These are phyloP conservation scores for Acrocephalus kingi DNA, from an alignment of 2,113 vertebrate genomes.

Conservation along the genomic window DNA sequence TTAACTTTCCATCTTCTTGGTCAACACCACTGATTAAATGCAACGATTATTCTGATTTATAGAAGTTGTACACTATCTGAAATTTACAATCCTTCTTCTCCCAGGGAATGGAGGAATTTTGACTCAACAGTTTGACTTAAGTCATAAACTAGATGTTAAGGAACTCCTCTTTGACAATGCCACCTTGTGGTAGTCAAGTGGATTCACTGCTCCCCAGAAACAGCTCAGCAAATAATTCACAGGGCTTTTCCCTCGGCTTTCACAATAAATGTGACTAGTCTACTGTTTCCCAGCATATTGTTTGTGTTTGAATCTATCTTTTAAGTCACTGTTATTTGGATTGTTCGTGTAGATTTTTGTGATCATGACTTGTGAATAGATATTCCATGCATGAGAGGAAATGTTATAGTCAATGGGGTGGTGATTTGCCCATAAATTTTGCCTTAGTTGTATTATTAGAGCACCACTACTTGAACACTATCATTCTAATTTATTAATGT, in stretches of 20 bases:
- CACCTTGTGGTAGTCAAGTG: background rate
- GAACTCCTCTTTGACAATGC: background rate
- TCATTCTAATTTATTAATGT: background rate
- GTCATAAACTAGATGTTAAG: background rate
- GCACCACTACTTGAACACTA: background rate
- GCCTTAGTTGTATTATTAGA: background rate
- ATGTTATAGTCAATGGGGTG: background rate
- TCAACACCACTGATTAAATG: background rate
- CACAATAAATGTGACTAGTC: background rate
- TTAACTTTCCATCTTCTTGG: background rate
- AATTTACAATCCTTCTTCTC: background rate
- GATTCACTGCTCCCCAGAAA: background rate
- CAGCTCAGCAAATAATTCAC: background rate
- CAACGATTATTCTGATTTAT: background rate
- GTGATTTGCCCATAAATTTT: background rate
- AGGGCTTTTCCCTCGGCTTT: background rate
- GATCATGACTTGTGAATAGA: background rate
- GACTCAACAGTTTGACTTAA: background rate
- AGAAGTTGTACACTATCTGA: background rate
- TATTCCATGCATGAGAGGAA: background rate
- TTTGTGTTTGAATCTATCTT: background rate
- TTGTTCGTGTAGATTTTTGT: fast-evolving
- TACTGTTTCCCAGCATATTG: background rate
- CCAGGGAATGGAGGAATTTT: background rate
- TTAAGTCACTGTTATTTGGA: background rate